Evolutionary conservation across 1,140 invertebrate genomes (phyloP).

Genomic region (Drosophila busckii): DNA sequence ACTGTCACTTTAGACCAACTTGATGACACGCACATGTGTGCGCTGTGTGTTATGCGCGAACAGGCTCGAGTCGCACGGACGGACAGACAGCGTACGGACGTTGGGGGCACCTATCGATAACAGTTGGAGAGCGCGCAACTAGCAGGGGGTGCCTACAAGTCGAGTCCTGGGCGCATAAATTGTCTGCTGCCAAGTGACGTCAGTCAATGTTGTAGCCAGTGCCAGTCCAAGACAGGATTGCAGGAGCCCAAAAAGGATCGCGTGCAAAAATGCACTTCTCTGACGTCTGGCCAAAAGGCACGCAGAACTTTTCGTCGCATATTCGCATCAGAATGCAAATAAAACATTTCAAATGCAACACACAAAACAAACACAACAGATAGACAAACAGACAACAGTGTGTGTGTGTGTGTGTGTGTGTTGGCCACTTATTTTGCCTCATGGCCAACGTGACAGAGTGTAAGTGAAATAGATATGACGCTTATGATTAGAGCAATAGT

Average conservation of each 20-base stretch:
- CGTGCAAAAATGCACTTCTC: conserved; percentile 75
- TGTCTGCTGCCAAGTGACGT: conserved; percentile 73
- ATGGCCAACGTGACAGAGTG: too few species aligned
- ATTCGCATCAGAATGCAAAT: conserved; percentile 69
- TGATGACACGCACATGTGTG: conserved; percentile 78
- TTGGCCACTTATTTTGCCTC: too few species aligned
- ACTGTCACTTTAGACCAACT: conserved; percentile 78
- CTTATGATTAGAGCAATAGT: too few species aligned
- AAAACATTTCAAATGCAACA: conserved; percentile 68
- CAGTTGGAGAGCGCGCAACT: conserved; percentile 11
- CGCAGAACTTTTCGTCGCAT: conserved; percentile 64
- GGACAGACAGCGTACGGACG: conserved; percentile 5
- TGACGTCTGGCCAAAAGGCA: conserved; percentile 30
- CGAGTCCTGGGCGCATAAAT: conserved; percentile 62
- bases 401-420: too few species aligned
- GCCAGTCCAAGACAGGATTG: conserved; percentile 29
- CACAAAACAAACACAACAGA: conserved; percentile 13
- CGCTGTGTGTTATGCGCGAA: too few species aligned
- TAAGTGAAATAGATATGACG: too few species aligned
- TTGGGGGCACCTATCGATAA: too few species aligned
- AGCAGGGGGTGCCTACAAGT: conserved; percentile 14
- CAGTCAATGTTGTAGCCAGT: conserved; percentile 50
- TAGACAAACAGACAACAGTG: neutral
- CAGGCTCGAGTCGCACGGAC: too few species aligned
- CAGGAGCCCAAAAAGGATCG: conserved; percentile 64